Evolutionary conservation across 2,797 vertebrate genomes (phyloP).

Genomic region (Alca torda): DNA sequence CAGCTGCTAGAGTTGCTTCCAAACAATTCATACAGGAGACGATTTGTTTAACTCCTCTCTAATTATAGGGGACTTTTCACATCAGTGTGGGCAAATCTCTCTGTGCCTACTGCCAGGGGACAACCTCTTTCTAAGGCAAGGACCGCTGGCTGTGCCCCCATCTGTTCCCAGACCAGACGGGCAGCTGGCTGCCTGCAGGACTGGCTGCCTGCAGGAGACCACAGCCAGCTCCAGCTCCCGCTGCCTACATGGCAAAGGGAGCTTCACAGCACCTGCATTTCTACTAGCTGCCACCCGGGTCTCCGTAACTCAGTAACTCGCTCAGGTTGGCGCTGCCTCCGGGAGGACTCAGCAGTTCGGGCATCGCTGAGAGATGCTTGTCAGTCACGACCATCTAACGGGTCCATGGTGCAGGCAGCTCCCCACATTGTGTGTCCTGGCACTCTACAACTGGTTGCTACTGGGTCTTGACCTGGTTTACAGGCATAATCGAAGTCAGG

Average conservation of each 20-base stretch:
- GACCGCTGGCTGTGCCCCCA: fast-evolving
- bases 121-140: background rate
- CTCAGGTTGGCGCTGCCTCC: background rate
- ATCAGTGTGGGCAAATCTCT: background rate
- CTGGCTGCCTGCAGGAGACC: background rate
- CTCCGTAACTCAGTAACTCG: background rate
- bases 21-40: background rate
- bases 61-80: background rate
- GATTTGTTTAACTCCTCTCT: fast-evolving
- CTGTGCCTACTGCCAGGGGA: background rate
- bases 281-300: background rate
- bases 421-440: no score
- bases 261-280: background rate
- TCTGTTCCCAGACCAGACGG: background rate
- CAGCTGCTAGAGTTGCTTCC: background rate
- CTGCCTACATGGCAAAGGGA: background rate
- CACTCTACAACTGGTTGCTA: background rate
- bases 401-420: background rate
- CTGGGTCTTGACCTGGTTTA: background rate
- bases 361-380: background rate
- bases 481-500: background rate
- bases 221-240: background rate
- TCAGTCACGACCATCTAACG: background rate
- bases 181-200: background rate
- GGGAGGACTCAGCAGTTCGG: background rate